A percentile compares a stretch with the other conserved stretches of the same genome.
phyloP scores from a whole-genome alignment of 2,797 vertebrate genomes.

The Trematomus bernacchii region DNA sequence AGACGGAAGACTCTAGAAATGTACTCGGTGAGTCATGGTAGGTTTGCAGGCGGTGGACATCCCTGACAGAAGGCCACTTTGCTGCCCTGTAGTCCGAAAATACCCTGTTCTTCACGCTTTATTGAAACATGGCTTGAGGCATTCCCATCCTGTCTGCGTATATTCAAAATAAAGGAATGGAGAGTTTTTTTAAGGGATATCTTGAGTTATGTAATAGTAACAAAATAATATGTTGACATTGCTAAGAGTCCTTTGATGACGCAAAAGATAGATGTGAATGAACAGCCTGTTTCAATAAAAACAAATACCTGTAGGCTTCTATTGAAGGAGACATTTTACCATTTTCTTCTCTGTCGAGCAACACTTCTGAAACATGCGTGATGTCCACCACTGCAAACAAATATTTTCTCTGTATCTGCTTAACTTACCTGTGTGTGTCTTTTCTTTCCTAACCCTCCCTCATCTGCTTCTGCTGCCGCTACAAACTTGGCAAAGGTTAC shows the following conservation, averaged over 20 bases:
- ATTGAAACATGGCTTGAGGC: constrained; percentile 67
- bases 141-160: constrained; percentile 48
- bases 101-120: constrained; percentile 12
- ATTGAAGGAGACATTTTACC: constrained; percentile 12
- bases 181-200: background rate
- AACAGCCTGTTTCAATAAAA: constrained; percentile 59
- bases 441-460: constrained; percentile 83
- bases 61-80: constrained; percentile 66
- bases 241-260: background rate
- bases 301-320: constrained; percentile 47
- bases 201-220: background rate
- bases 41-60: constrained; percentile 87
- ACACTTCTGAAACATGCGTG: constrained; percentile 59
- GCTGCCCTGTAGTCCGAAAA: constrained; percentile 38
- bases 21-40: constrained; percentile 88
- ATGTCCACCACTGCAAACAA: constrained; percentile 86
- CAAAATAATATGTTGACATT: background rate
- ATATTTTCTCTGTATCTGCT: constrained; percentile 39
- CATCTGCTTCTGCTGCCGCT: constrained; percentile 26
- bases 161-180: background rate
- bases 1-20: constrained; percentile 91
- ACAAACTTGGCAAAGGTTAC: constrained; percentile 92
- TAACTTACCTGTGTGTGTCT: constrained; percentile 85
- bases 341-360: constrained; percentile 65
- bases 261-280: constrained; percentile 51